These are phyloP conservation scores for Gallirallus australis DNA, from an alignment of 2,797 vertebrate species.

Conservation along the genomic window DNA sequence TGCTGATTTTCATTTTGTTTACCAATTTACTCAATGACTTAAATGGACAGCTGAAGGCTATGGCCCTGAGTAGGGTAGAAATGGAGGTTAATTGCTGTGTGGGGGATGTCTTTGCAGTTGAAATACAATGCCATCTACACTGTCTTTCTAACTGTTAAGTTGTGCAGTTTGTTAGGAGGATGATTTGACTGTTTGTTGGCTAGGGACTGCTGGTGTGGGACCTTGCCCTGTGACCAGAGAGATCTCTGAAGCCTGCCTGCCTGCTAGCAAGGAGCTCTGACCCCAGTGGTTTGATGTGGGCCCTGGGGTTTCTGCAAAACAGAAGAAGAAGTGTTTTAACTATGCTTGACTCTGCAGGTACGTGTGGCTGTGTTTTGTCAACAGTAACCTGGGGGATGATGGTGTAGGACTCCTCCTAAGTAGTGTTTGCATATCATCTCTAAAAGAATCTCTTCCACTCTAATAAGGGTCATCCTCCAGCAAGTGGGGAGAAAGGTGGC, in stretches of 20 bases:
- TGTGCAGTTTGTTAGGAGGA: accelerated
- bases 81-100: accelerated
- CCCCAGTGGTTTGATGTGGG: accelerated
- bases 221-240: accelerated
- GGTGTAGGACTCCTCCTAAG: not conserved
- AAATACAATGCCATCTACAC: accelerated
- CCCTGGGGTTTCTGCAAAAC: not conserved
- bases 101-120: accelerated
- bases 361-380: not conserved
- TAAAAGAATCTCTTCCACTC: not conserved
- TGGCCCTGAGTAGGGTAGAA: accelerated
- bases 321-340: not conserved
- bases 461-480: not conserved
- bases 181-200: accelerated
- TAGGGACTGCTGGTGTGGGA: accelerated
- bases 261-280: not conserved
- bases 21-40: not conserved
- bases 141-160: accelerated
- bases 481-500: not conserved
- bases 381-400: not conserved
- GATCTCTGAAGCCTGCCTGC: accelerated
- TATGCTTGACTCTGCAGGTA: not conserved
- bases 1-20: not conserved
- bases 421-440: not conserved
- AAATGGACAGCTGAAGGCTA: not conserved